Conservation (phyloP, 2,888 invertebrate genomes). For the Lasioglossum marginatum region DNA sequence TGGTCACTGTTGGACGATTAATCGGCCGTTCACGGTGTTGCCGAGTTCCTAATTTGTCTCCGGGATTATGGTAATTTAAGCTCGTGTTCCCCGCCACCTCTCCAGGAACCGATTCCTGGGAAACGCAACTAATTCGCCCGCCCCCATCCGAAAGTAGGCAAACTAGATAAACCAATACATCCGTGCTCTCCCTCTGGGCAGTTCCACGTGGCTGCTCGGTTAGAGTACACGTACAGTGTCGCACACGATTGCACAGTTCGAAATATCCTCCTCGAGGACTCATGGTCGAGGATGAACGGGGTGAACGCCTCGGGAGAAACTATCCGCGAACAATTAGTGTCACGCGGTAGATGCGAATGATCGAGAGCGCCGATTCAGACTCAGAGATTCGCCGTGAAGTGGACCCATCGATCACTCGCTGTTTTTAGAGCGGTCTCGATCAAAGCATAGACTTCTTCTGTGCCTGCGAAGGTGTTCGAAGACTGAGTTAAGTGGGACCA, state of each 20-base stretch:
- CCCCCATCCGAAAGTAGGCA: slow-evolving; percentile 52
- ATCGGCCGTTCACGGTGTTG: slow-evolving; percentile 56
- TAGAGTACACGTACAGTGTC: not conserved
- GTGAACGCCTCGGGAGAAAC: not conserved
- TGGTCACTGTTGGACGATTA: slow-evolving; percentile 58
- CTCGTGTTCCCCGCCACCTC: slow-evolving; percentile 2
- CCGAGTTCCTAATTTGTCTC: slow-evolving; percentile 66
- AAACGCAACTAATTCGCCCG: slow-evolving; percentile 58
- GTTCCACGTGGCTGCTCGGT: not conserved
- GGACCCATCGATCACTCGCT: not conserved
- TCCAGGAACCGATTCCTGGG: slow-evolving; percentile 19
- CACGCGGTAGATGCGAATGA: not conserved
- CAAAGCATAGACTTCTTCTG: not conserved
- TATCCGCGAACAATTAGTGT: slow-evolving; percentile 3
- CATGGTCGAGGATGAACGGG: not conserved
- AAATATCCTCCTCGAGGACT: slow-evolving; percentile 9
- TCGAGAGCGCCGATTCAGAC: not conserved
- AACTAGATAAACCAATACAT: slow-evolving; percentile 63
- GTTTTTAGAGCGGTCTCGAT: not conserved
- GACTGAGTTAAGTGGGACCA: not conserved
- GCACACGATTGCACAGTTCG: not conserved
- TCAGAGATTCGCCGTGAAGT: not conserved
- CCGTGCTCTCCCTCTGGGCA: not conserved
- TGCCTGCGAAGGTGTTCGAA: not conserved
- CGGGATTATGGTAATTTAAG: slow-evolving; percentile 66